Base-by-base conservation (phyloP, 1,140 invertebrate genomes). In the Panagrolaimus sp. region DNA sequence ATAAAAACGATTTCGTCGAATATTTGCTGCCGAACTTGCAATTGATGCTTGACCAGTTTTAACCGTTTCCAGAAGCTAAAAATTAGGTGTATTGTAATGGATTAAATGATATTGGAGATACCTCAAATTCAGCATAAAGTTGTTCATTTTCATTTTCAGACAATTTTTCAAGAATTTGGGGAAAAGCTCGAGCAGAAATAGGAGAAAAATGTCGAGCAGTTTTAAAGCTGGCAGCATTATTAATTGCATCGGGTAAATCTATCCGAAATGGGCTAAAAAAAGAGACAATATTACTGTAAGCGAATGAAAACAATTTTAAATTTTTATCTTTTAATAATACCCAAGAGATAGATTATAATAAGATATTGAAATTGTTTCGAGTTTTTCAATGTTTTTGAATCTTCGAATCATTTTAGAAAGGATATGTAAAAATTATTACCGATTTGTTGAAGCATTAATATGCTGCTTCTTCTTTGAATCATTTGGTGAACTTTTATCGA, bases 1-100 rank as follows among this genome's bases (percentile, higher is more conserved):
- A 58, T 78, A 71, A 62, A 65, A 76, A 24, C 75, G 67, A 75
- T 76, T 76, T 48, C 71, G 70, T 26, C 76, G 63, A n/a, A 78
- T 76, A 48, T 76, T 76, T 45, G 69, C 67, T 1, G 45, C 58
- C 26, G 68, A 28, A 5, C 62, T 64, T 10, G 43, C 32, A 26
- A 63, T 43, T 10, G 46, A 44, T 58, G 15, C 24, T 68, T 58
- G 52, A 8, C 62, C 15, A 21, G 21, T 38, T 28, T n/a, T 26
- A n/a, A 5, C n/a, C 24, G 5, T n/a, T n/a, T 63, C 26, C 6
- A 28, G 26, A 38, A 28, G 14, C 26, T 32, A 32, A 63, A 32
- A n/a, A 21, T 26, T 38, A 38, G 32, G 32, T 38, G 7, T 38
- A 12, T 24, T 21, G 43, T 6, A 43, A n/a, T 67, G 6, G 26